phyloP scores from a whole-genome alignment of 2,888 invertebrate species.

The Lasioglossum morio region DNA sequence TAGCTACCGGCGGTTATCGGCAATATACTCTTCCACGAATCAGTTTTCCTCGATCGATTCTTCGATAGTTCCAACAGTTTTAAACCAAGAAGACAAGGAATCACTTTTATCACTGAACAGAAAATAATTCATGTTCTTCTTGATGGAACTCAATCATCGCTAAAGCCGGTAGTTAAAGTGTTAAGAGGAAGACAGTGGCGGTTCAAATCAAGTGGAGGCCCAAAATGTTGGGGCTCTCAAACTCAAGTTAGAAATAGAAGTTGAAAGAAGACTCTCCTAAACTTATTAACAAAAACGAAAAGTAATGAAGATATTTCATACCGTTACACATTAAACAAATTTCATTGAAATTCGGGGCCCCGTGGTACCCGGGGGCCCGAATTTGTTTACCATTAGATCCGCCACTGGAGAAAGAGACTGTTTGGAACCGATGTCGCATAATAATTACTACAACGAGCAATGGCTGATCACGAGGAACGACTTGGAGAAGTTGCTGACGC shows the following conservation, averaged over 20 bases:
- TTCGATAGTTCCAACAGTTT: not conserved
- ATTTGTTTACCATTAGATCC: no score
- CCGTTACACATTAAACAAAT: no score
- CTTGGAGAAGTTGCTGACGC: constrained; percentile 69
- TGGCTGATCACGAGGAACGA: constrained; percentile 76
- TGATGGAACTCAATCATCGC: not conserved
- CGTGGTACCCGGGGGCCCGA: no score
- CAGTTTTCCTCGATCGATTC: not conserved
- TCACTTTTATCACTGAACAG: not conserved
- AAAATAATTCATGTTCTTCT: not conserved
- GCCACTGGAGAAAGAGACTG: no score
- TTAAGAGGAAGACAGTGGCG: not conserved
- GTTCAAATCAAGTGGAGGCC: no score
- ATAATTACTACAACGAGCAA: constrained; percentile 71
- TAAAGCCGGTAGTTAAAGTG: not conserved
- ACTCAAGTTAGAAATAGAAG: no score
- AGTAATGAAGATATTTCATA: no score
- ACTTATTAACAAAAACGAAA: no score
- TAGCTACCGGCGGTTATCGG: not conserved
- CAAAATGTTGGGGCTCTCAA: no score
- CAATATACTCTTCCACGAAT: not conserved
- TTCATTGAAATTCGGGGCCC: no score
- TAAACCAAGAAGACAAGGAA: not conserved
- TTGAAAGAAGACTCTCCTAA: no score
- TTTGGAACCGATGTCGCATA: constrained; percentile 71